Evolutionary conservation across 2,113 vertebrate species (phyloP).

Genomic region (Calyptomena viridis): DNA sequence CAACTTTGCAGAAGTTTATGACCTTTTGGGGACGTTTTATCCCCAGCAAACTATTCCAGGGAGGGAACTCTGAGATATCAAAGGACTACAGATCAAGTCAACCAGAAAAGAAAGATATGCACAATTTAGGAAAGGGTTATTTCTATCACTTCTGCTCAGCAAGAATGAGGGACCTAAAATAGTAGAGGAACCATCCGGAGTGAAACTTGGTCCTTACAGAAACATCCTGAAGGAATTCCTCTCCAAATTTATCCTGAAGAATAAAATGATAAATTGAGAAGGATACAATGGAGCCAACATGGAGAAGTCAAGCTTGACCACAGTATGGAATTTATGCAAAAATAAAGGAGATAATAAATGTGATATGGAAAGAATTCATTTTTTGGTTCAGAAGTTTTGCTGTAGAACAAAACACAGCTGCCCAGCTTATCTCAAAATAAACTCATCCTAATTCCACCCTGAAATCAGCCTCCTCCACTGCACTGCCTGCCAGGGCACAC

Average conservation of each 20-base stretch:
- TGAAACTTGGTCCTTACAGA: not conserved
- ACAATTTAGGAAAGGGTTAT: not conserved
- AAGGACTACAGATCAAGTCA: not conserved
- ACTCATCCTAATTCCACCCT: not conserved
- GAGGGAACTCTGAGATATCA: not conserved
- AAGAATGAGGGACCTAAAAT: not conserved
- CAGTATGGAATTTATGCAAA: not conserved
- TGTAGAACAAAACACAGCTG: not conserved
- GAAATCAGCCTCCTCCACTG: not conserved
- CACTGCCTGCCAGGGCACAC: accelerated
- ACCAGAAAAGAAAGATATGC: not conserved
- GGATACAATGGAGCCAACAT: not conserved
- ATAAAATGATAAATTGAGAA: not conserved
- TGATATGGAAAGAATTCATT: not conserved
- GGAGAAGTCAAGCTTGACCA: not conserved
- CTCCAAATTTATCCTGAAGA: not conserved
- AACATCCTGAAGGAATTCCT: not conserved
- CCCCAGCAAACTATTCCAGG: not conserved
- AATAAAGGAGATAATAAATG: conserved; percentile 8
- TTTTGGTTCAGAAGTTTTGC: not conserved
- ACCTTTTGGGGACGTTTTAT: not conserved
- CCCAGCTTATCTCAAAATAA: not conserved
- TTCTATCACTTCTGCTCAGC: not conserved
- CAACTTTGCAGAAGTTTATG: not conserved
- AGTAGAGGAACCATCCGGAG: not conserved